These are phyloP conservation scores for Budorcas taxicolor DNA, from an alignment of 2,113 vertebrate species.

Conservation along the genomic window DNA sequence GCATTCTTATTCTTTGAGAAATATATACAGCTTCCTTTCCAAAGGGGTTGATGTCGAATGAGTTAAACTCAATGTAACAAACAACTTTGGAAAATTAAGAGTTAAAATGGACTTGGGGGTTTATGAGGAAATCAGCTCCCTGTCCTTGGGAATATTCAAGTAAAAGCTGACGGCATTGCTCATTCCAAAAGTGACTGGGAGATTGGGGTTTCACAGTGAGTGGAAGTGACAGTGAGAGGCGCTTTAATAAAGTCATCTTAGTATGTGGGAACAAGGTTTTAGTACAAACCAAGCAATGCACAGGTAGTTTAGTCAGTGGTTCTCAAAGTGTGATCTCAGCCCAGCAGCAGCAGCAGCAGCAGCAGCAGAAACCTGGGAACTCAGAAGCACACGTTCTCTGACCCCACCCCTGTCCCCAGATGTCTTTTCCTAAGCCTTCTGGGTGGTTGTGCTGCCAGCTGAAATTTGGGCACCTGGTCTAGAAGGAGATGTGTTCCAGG, in stretches of 20 bases:
- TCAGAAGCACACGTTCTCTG: background rate
- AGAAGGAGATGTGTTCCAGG: background rate
- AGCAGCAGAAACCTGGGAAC: background rate
- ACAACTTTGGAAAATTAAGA: background rate
- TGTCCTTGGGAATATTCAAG: background rate
- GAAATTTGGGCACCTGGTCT: background rate
- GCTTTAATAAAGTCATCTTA: fast-evolving
- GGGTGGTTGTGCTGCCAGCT: background rate
- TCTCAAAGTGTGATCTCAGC: no score
- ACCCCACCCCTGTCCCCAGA: background rate
- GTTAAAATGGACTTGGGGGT: background rate
- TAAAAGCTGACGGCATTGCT: background rate
- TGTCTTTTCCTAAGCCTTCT: background rate
- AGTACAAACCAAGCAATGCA: background rate
- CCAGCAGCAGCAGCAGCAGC: no score
- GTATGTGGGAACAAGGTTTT: background rate
- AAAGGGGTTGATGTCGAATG: fast-evolving
- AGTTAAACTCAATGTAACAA: fast-evolving
- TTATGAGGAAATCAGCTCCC: background rate
- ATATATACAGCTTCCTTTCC: fast-evolving
- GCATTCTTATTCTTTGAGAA: fast-evolving
- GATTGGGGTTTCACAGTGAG: background rate
- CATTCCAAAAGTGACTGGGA: background rate
- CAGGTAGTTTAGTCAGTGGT: background rate
- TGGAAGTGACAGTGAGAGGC: background rate